Percentiles rank a stretch among this genome's conserved stretches.
phyloP scores from a whole-genome alignment of 53 echinoderm and acorn worm genomes.

The Apostichopus leukothele region DNA sequence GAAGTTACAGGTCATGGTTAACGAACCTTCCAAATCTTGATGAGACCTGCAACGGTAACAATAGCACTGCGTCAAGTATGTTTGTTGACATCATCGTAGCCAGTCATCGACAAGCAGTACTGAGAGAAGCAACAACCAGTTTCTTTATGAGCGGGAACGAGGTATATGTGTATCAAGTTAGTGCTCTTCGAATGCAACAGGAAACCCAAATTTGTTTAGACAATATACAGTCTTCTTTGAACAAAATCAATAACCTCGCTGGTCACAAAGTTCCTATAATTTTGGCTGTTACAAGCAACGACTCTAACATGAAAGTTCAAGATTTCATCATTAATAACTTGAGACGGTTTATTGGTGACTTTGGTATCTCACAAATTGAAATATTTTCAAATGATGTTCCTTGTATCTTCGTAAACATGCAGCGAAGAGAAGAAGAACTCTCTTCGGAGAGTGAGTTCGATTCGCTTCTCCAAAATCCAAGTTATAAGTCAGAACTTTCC shows the following conservation, averaged over 20 bases:
- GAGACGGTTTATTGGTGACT: not conserved
- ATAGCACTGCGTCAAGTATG: not conserved
- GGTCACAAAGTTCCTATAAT: constrained; percentile 23
- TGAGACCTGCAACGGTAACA: not conserved
- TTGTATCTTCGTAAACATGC: not conserved
- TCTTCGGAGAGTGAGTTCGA: not conserved
- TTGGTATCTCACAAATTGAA: not conserved
- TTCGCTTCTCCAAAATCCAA: not conserved
- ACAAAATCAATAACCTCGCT: constrained; percentile 21
- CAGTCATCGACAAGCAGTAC: not conserved
- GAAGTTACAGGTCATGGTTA: not conserved
- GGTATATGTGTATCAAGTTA: constrained; percentile 9
- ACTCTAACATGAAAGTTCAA: not conserved
- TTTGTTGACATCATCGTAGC: not conserved
- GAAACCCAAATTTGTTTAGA: not conserved
- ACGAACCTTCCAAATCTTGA: not conserved
- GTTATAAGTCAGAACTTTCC: not conserved
- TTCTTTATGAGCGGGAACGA: constrained; percentile 33
- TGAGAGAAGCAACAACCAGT: not conserved
- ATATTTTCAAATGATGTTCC: not conserved
- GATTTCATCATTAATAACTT: not conserved
- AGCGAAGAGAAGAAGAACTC: no score
- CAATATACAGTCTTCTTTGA: not conserved
- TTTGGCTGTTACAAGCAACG: constrained; percentile 19
- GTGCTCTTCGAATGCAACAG: not conserved